phyloP scores from a whole-genome alignment of 2,113 vertebrate species.

The Nesoenas mayeri region DNA sequence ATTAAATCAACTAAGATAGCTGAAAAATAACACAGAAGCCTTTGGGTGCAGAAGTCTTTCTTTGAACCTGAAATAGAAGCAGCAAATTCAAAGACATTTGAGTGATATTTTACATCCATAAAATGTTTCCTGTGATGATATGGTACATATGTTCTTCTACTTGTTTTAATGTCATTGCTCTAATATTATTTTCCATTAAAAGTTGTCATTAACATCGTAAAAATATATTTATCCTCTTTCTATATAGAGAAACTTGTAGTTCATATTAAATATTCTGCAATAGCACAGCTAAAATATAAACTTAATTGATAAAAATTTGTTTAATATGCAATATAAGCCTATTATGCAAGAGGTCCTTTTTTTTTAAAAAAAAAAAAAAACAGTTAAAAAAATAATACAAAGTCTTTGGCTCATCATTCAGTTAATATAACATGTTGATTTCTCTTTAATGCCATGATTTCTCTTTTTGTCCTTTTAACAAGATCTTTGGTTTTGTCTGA shows the following conservation, averaged over 20 bases:
- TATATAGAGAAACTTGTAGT: background rate
- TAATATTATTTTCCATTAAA: background rate
- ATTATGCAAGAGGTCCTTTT: background rate
- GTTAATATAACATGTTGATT: background rate
- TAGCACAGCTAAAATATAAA: background rate
- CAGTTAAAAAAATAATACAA: background rate
- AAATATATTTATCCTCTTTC: background rate
- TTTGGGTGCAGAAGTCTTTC: background rate
- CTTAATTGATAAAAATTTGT: background rate
- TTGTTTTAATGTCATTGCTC: background rate
- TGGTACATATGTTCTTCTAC: background rate
- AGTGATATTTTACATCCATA: background rate
- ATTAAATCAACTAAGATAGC: background rate
- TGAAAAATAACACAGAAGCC: background rate
- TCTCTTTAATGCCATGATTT: background rate
- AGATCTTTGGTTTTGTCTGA: conserved; percentile 29
- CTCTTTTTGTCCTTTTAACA: background rate
- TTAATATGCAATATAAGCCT: background rate
- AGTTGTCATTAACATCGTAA: background rate
- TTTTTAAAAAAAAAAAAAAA: background rate
- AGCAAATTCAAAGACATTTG: conserved; percentile 7
- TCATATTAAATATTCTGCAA: background rate
- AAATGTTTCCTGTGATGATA: background rate
- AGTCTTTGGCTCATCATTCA: background rate
- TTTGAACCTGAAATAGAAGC: background rate